These are phyloP conservation scores for Dryococelus australis DNA, from an alignment of 2,888 invertebrate genomes.

Conservation along the genomic window DNA sequence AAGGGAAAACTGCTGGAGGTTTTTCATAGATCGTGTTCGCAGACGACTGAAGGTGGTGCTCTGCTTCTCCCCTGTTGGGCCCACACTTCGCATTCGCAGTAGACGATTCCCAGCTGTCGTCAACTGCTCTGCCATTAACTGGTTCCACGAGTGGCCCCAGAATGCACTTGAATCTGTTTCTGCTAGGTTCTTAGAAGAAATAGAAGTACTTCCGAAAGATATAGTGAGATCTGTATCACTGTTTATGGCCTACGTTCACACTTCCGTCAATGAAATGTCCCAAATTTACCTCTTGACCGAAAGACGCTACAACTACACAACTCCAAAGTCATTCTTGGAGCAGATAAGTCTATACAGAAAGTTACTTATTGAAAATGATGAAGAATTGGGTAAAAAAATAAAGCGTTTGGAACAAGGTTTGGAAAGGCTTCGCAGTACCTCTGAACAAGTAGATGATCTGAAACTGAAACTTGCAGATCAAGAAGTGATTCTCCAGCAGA, in stretches of 20 bases:
- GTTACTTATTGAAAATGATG: slow-evolving; percentile 36
- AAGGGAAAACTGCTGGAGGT: slow-evolving; percentile 91
- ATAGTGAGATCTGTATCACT: slow-evolving; percentile 70
- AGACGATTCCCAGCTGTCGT: slow-evolving; percentile 94
- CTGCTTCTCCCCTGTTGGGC: slow-evolving; percentile 95
- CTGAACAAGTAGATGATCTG: slow-evolving; percentile 83
- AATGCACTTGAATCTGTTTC: slow-evolving; percentile 92
- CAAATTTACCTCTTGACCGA: slow-evolving; percentile 77
- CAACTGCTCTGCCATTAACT: slow-evolving; percentile 92
- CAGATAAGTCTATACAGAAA: slow-evolving; percentile 78
- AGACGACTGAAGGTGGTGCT: slow-evolving; percentile 71
- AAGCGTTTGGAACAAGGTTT: slow-evolving; percentile 85
- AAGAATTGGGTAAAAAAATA: slow-evolving; percentile 64
- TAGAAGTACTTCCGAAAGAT: slow-evolving; percentile 70
- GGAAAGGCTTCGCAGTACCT: slow-evolving; percentile 84
- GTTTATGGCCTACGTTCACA: slow-evolving; percentile 92
- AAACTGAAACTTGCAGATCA: slow-evolving; percentile 79
- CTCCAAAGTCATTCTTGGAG: slow-evolving; percentile 94
- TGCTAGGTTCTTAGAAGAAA: slow-evolving; percentile 78
- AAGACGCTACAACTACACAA: slow-evolving; percentile 92
- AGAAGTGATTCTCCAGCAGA: slow-evolving; percentile 83
- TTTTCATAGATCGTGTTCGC: slow-evolving; percentile 90
- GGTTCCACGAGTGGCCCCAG: slow-evolving; percentile 97
- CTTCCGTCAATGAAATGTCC: slow-evolving; percentile 87
- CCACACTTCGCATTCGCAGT: slow-evolving; percentile 83